phyloP scores from a whole-genome alignment of 1,140 invertebrate genomes.

The Cyrtorhinus lividipennis region DNA sequence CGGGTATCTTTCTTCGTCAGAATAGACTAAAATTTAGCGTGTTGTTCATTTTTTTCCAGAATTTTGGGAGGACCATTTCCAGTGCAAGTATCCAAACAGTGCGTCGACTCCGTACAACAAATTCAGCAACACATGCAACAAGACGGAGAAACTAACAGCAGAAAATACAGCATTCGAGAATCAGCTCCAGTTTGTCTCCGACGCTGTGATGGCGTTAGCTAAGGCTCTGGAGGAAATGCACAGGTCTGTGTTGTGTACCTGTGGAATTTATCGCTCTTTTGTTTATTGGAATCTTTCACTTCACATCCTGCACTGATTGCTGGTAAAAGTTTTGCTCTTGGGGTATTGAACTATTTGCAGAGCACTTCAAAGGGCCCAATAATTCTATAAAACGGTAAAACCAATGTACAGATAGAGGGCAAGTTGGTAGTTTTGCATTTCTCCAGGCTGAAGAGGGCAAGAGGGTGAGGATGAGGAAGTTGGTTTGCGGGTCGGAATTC shows the following conservation, averaged over 20 bases:
- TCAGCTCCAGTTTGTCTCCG: slow-evolving; percentile 83
- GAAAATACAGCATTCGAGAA: slow-evolving; percentile 72
- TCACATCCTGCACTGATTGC: too few relatives aligned
- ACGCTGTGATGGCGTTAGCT: slow-evolving; percentile 82
- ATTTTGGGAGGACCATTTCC: slow-evolving; percentile 87
- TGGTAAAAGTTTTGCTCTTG: too few relatives aligned
- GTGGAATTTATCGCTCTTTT: slow-evolving; percentile 36
- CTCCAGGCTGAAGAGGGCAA: too few relatives aligned
- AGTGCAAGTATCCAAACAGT: slow-evolving; percentile 64
- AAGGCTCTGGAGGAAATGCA: slow-evolving; percentile 77
- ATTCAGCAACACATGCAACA: slow-evolving; percentile 51
- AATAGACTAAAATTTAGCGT: too few relatives aligned
- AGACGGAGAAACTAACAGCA: slow-evolving; percentile 49
- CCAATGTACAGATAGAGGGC: too few relatives aligned
- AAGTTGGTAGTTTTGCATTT: too few relatives aligned
- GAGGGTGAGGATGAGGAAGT: too few relatives aligned
- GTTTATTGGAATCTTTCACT: neutral
- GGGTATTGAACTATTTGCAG: too few relatives aligned
- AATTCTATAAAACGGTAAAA: too few relatives aligned
- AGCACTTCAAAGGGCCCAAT: too few relatives aligned
- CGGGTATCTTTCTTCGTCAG: too few relatives aligned
- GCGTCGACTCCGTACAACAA: slow-evolving; percentile 68
- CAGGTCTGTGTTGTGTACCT: slow-evolving; percentile 46
- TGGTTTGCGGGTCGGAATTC: too few relatives aligned
- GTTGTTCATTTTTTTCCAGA: slow-evolving; percentile 52